These are phyloP conservation scores for Mus spicilegus DNA, from an alignment of 2,113 vertebrate genomes.

Conservation along the genomic window DNA sequence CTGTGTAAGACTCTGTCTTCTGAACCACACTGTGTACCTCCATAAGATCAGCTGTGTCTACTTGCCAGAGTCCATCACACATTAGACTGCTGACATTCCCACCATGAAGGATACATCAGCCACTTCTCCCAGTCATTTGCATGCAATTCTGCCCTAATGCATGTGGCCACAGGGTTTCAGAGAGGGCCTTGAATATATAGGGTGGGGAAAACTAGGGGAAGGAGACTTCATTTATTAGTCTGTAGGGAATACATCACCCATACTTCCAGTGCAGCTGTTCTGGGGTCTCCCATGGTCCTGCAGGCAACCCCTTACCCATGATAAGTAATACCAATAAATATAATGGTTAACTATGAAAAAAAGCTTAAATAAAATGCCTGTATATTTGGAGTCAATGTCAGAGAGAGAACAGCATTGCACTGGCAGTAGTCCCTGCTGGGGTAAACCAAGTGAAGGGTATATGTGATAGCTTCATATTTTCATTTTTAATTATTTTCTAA, in stretches of 20 bases:
- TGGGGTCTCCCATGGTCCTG: neutral
- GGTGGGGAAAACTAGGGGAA: neutral
- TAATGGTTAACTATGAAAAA: neutral
- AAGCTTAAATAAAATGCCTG: neutral
- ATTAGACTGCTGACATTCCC: neutral
- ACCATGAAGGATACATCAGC: too few species aligned
- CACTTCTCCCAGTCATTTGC: neutral
- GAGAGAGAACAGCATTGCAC: neutral
- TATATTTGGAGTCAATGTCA: neutral
- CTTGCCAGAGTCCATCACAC: neutral
- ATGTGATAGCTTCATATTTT: neutral
- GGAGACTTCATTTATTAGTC: neutral
- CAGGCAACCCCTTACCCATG: neutral
- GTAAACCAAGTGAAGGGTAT: neutral
- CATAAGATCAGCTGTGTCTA: neutral
- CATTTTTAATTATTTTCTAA: neutral
- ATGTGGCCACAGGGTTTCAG: neutral
- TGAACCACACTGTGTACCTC: neutral
- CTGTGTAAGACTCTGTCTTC: neutral
- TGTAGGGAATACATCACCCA: neutral
- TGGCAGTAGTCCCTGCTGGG: neutral
- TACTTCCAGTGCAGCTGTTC: neutral
- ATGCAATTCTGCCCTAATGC: neutral
- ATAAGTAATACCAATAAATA: neutral
- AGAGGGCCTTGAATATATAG: neutral